Percentiles rank a stretch among this genome's conserved stretches.
These are phyloP conservation scores for Poecilobothrus nobilitatus DNA, from an alignment of 2,888 invertebrate species.

Conservation along the genomic window DNA sequence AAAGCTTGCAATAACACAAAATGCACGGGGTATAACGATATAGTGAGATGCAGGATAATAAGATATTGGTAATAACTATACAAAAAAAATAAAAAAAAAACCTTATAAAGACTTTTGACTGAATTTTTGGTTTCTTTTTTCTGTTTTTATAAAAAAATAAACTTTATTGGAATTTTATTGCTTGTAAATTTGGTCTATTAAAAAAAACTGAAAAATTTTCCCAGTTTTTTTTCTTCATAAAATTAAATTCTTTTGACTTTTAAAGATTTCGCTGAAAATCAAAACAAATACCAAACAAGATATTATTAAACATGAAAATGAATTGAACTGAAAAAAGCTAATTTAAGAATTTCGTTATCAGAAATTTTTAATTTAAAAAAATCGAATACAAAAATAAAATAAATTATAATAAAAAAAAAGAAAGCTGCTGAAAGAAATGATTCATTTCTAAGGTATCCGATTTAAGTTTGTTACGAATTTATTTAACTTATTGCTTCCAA, in stretches of 20 bases:
- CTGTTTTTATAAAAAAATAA: background rate
- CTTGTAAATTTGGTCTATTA: background rate
- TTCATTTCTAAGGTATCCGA: no score
- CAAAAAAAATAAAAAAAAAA: no score
- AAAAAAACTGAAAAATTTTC: background rate
- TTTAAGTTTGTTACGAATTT: no score
- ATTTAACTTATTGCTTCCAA: no score
- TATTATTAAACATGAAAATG: no score
- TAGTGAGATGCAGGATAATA: background rate
- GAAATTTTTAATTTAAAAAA: no score
- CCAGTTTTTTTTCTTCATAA: background rate
- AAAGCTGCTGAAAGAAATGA: no score
- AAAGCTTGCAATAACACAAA: background rate
- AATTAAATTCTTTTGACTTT: background rate
- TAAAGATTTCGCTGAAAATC: background rate
- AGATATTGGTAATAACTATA: no score
- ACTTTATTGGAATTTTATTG: conserved; percentile 6
- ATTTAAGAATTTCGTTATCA: no score
- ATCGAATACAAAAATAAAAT: no score
- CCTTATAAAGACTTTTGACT: background rate
- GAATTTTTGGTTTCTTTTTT: background rate
- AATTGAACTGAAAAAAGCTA: no score
- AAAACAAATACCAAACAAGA: background rate
- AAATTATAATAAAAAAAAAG: no score
- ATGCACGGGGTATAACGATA: background rate